phyloP scores from a whole-genome alignment of 2,113 vertebrate genomes.

The Mustela nigripes region DNA sequence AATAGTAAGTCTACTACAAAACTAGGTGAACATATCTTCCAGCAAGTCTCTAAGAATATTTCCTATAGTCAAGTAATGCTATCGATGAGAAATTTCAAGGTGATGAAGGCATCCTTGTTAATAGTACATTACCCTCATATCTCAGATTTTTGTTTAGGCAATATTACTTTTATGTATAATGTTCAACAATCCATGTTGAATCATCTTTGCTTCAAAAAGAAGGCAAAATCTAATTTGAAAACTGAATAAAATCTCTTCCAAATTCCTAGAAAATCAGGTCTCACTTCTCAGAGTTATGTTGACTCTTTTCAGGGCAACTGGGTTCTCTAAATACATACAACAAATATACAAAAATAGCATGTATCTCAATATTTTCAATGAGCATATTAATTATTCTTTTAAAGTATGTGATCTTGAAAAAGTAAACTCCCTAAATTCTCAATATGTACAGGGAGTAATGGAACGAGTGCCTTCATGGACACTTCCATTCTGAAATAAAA shows the following conservation, averaged over 20 bases:
- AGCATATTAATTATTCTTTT: neutral
- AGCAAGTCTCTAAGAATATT: neutral
- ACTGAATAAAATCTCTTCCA: neutral
- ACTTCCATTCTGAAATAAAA: neutral
- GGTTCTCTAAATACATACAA: neutral
- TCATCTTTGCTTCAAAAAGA: neutral
- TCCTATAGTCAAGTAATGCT: neutral
- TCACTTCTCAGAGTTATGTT: neutral
- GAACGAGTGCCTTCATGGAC: neutral
- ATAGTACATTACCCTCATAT: neutral
- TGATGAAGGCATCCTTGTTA: neutral
- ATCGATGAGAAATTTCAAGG: neutral
- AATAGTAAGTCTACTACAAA: neutral
- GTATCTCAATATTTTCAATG: neutral
- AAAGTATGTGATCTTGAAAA: neutral
- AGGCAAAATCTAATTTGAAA: neutral
- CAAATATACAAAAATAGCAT: neutral
- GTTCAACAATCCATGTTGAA: neutral
- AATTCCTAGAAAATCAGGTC: neutral
- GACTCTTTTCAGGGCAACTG: neutral
- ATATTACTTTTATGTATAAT: neutral
- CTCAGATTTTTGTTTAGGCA: neutral
- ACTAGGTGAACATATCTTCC: neutral
- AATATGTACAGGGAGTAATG: neutral
- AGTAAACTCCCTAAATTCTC: neutral